A percentile compares a stretch with the other conserved stretches of the same genome.
Evolutionary conservation across 2,113 vertebrate species (phyloP).

Genomic region (Cacatua alba): DNA sequence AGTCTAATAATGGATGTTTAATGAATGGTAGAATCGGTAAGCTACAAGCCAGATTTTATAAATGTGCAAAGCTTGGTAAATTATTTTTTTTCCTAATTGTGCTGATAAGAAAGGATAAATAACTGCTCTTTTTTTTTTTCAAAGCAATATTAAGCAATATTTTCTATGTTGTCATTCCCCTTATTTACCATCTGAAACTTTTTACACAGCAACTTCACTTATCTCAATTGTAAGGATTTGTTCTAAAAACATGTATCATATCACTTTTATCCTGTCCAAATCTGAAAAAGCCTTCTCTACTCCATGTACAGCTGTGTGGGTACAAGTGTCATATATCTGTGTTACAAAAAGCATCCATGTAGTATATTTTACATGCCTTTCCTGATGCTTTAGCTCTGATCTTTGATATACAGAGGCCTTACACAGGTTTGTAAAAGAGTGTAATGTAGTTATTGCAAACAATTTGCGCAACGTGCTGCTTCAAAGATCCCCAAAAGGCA

Average conservation of each 20-base stretch:
- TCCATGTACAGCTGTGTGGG: neutral
- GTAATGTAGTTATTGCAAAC: neutral
- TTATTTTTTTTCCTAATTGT: neutral
- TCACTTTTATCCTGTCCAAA: neutral
- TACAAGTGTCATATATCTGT: neutral
- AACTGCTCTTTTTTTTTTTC: neutral
- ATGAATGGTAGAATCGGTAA: neutral
- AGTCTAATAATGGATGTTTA: neutral
- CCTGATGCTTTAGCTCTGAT: neutral
- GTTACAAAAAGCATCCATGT: neutral
- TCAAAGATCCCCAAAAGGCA: neutral
- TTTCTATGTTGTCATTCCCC: neutral
- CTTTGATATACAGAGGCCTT: neutral
- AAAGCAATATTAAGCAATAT: neutral
- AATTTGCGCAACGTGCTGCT: neutral
- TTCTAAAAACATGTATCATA: neutral
- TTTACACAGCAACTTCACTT: neutral
- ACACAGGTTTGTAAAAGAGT: neutral
- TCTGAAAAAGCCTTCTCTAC: neutral
- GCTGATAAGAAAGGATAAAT: neutral
- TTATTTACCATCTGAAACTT: neutral
- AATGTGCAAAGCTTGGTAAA: neutral
- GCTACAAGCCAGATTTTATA: neutral
- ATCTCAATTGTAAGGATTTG: neutral
- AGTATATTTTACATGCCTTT: neutral